phyloP scores from a whole-genome alignment of 2,113 vertebrate species.

The Ceyx cyanopectus region DNA sequence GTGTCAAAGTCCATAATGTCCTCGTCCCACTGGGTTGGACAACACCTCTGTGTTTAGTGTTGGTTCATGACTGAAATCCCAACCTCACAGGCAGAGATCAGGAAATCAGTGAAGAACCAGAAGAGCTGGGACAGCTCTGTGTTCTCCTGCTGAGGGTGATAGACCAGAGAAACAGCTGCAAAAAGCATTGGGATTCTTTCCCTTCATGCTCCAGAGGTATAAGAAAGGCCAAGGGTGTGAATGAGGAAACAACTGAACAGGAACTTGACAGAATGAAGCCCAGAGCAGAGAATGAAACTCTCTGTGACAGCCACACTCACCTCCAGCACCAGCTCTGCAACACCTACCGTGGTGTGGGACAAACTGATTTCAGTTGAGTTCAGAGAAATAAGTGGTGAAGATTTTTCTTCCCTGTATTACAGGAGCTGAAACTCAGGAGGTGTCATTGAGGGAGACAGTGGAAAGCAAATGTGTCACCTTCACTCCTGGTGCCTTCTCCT shows the following conservation, averaged over 20 bases:
- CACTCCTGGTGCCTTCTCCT: background rate
- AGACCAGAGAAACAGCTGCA: background rate
- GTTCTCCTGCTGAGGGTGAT: background rate
- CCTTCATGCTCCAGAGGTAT: background rate
- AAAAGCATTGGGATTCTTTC: background rate
- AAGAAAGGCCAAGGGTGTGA: background rate
- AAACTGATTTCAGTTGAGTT: background rate
- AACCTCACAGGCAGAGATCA: background rate
- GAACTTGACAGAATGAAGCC: background rate
- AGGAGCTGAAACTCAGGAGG: background rate
- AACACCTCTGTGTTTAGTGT: background rate
- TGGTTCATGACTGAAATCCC: background rate
- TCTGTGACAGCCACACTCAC: background rate
- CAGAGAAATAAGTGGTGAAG: background rate
- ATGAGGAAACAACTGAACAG: background rate
- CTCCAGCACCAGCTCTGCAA: background rate
- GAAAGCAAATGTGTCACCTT: background rate
- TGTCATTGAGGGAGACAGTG: background rate
- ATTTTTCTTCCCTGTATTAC: background rate
- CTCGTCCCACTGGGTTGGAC: fast-evolving
- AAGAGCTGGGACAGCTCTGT: fast-evolving
- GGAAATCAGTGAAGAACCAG: background rate
- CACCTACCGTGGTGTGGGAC: fast-evolving
- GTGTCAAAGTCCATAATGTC: fast-evolving
- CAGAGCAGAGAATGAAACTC: background rate